Percentiles rank a stretch among this genome's conserved stretches.
phyloP scores from a whole-genome alignment of 2,888 invertebrate species.

The Drosophila neotestacea region DNA sequence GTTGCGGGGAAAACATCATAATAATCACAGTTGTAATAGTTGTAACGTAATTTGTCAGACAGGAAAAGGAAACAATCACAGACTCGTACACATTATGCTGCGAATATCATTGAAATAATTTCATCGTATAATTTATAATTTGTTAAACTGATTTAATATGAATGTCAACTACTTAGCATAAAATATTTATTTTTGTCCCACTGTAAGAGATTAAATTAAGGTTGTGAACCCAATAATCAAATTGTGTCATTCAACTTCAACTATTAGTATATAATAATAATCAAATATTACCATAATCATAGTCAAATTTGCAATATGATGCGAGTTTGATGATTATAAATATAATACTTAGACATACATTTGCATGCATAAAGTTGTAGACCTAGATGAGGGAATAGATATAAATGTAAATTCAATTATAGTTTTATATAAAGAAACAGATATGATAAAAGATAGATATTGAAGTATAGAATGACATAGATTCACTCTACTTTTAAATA shows the following conservation, averaged over 20 bases:
- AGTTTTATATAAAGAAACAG: neutral
- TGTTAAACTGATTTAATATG: neutral
- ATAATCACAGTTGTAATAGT: conserved; percentile 1
- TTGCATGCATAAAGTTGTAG: conserved; percentile 4
- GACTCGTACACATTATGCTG: neutral
- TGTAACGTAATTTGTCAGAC: conserved; percentile 22
- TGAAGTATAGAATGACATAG: neutral
- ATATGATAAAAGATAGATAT: neutral
- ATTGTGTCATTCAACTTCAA: conserved; percentile 11
- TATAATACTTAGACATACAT: neutral
- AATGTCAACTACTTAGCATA: no score
- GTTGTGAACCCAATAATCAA: conserved; percentile 7
- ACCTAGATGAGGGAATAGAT: conserved; percentile 9
- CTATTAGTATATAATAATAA: conserved; percentile 1
- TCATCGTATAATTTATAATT: neutral
- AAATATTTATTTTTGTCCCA: neutral
- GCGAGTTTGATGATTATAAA: conserved; percentile 3
- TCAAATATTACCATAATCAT: conserved; percentile 7
- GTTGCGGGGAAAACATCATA: conserved; percentile 5
- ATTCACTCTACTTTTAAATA: neutral
- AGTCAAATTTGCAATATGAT: neutral
- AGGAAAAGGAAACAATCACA: conserved; percentile 52
- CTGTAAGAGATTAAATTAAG: conserved; percentile 1
- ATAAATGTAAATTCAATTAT: neutral
- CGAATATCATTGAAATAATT: no score